Evolutionary conservation across 2,797 vertebrate genomes (phyloP), one percentile per base, ranked within the genome.

Genomic region (Caiman crocodilus): DNA sequence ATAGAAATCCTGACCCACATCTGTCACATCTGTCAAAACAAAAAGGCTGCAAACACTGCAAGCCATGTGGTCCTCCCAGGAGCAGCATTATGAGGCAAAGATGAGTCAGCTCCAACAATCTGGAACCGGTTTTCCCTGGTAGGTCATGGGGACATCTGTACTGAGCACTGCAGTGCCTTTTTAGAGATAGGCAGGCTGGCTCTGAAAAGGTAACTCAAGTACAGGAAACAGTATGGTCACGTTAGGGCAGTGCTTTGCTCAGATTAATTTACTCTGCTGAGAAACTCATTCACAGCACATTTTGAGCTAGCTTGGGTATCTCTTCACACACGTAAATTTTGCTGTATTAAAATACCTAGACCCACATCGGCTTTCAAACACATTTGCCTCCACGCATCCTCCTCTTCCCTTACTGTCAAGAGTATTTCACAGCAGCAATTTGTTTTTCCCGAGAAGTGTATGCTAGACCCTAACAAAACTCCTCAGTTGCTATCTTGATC

Each of bases 201-300:
- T 89, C 59, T 63, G 42, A 50, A 50, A 50, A 50, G 42, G 42
- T 50, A 50, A 50, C 42, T 50, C 10, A 12, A 8, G 0, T 79
- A 71, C 42, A 91, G 77, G 23, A 0, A 92, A 58, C 82, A 87
- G 17, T 64, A 25, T 12, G 91, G 50, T 57, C 91, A 4, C 64
- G 85, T 57, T 83, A 32, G 61, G n/a, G 73, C 28, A 73, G n/a
- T 56, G 69, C 87, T 93, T 80, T 88, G 90, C 74, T 85, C 90
- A 88, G 76, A 55, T 23, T 91, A 35, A 85, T 23, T 23, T 2
- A 2, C 28, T 10, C 60, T 81, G 65, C 77, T 69, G 42, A 75
- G 84, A 87, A 90, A 86, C 63, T 86, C 61, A 57, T 0, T 0
- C 57, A 67, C 84, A 67, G 59, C 42, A 3, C 1, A 59, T 64